Evolutionary conservation across 2,888 invertebrate species (phyloP), one percentile per base, ranked within the genome.

Genomic region (Troides helena): DNA sequence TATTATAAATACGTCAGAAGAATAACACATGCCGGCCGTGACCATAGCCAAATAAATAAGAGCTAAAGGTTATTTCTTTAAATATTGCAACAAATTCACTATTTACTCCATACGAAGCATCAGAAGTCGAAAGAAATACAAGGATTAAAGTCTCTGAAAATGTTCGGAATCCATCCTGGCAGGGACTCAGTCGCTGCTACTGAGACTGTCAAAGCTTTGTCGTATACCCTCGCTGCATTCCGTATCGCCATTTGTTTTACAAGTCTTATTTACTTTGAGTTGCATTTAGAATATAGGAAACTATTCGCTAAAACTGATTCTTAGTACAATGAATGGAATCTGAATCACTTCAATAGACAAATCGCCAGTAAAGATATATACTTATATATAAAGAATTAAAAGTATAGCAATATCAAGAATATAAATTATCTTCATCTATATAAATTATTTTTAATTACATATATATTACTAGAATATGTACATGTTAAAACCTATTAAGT

Each of bases 161-260:
- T 79, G 75, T 80, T 81, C 78, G 79, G 80, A 79, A 82, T 82
- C 80, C 80, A 78, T 75, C 78, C 75, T 76, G 74, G 76, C 62
- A 53, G 65, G 62, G 64, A 70, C 64, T 65, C 65, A 65, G 65
- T 80, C 76, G 76, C 70, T 60, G 53, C 18, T 23, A 60, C 68
- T 36, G 25, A 68, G 79, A 85, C 81, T 84, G 85, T 86, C 89
- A 89, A 88, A 87, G 87, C 86, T 87, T 87, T 87, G 85, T 83
- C 81, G 82, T 82, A 79, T 83, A 78, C 78, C 78, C 71, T 63
- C 69, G 73, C 78, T 79, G 84, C 84, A 86, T 87, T 80, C 84
- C 84, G 80, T 81, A 80, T 80, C 80, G 82, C 81, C 84, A 84
- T 87, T 87, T 88, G 86, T 88, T 88, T 87, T 86, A 85, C 80